Base-by-base conservation (phyloP, 2,888 invertebrate genomes). In the Sycophila texana region DNA sequence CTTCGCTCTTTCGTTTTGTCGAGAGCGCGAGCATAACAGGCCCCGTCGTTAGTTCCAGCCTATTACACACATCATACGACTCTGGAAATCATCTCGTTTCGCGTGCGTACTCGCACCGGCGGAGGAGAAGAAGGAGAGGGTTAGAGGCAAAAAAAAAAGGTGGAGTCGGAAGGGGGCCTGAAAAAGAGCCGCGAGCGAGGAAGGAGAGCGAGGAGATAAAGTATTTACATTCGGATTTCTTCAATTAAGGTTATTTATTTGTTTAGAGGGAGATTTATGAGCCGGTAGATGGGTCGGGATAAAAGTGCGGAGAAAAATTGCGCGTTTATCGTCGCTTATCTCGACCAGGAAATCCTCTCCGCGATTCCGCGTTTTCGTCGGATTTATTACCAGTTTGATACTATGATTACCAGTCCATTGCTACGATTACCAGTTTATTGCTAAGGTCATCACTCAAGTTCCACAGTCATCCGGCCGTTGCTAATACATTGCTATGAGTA, bases 31-130 rank as follows among this genome's bases (percentile, higher is more conserved):
- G 22, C 18, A 55, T 53, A 66, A 53, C 72, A 55, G 55, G 67
- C 67, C 26, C 53, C n/a, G 68, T 68, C 74, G 78, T 78, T 74
- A 78, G 73, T 78, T 78, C 66, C 78, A 74, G 74, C 68, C 57
- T 78, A 78, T 78, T 78, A 78, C 74, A 61, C 74, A 68, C 74
- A 74, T 74, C 78, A 74, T 74, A 55, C 74, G 74, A 78, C 63
- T 63, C 57, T 55, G 61, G 20, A 67, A 60, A 73, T 61, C 55
- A 68, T 74, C 49, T 74, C 49, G 77, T 67, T 67, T 66, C 22
- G 74, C 26, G 57, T 57, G 47, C 39, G 55, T n/a, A 22, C n/a
- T 10, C 39, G 60, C 22, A 2, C 22, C n/a, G 14, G 57, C 16
- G 39, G n/a, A 57, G 55, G 53, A 57, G 22, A 60, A 12, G 30